Conservation (phyloP, 2,797 vertebrate genomes). For the Enteromius treurensis region DNA sequence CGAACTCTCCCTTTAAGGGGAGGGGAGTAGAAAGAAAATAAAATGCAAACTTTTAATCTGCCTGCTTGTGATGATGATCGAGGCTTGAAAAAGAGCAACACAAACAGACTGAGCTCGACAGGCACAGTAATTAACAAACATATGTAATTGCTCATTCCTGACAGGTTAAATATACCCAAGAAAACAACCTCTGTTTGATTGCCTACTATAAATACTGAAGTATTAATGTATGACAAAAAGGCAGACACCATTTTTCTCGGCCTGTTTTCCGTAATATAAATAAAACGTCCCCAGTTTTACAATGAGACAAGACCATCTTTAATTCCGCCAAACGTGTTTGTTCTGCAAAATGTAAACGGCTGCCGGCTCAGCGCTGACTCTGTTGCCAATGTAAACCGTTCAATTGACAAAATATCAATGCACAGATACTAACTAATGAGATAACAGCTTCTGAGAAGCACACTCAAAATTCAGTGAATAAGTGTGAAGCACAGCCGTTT, state of each 20-base stretch:
- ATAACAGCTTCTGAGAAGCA: slow-evolving; percentile 42
- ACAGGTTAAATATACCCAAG: slow-evolving; percentile 81
- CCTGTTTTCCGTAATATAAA: slow-evolving; percentile 50
- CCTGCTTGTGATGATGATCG: slow-evolving; percentile 72
- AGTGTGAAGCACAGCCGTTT: slow-evolving; percentile 65
- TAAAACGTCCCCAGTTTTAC: slow-evolving; percentile 63
- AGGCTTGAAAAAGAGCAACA: slow-evolving; percentile 77
- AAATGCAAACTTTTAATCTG: slow-evolving; percentile 75
- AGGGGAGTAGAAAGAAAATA: slow-evolving; percentile 60
- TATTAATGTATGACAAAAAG: slow-evolving; percentile 67
- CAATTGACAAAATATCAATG: slow-evolving; percentile 38
- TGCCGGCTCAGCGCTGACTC: slow-evolving; percentile 1
- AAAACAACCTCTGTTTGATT: slow-evolving; percentile 80
- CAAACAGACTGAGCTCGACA: slow-evolving; percentile 82
- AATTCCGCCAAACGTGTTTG: slow-evolving; percentile 40
- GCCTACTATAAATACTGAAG: slow-evolving; percentile 70
- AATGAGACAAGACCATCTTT: slow-evolving; percentile 42
- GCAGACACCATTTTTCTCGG: slow-evolving; percentile 56
- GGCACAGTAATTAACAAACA: slow-evolving; percentile 85
- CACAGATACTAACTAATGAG: slow-evolving; percentile 34
- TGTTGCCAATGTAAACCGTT: slow-evolving; percentile 25
- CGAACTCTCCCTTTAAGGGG: slow-evolving; percentile 34
- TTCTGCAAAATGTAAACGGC: slow-evolving; percentile 31
- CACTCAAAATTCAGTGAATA: slow-evolving; percentile 51
- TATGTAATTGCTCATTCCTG: slow-evolving; percentile 84